Conservation (phyloP, 2,888 invertebrate genomes). For the Margaritifera margaritifera region DNA sequence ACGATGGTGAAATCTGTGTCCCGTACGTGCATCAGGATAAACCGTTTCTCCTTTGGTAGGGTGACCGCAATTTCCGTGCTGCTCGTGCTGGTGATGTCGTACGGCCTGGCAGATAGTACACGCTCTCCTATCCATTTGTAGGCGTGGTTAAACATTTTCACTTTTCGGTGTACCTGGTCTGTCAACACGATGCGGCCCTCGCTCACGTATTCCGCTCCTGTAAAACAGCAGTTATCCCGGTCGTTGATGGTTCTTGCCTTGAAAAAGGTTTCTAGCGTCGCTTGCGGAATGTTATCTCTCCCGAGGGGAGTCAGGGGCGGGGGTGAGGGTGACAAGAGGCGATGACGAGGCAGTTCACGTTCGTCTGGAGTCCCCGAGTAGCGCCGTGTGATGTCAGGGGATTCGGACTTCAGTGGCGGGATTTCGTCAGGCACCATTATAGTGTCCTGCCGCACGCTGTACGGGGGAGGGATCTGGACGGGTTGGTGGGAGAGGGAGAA, state of each 20-base stretch:
- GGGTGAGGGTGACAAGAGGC: conserved; percentile 32
- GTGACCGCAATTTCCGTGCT: conserved; percentile 40
- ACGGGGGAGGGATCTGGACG: conserved; percentile 43
- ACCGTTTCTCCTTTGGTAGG: conserved; percentile 41
- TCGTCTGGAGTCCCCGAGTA: conserved; percentile 2
- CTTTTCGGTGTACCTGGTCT: conserved; percentile 43
- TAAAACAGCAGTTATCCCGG: conserved; percentile 45
- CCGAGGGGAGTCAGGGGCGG: conserved; percentile 22
- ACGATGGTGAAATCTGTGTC: conserved; percentile 35
- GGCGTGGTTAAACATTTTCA: conserved; percentile 40
- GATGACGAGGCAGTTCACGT: conserved; percentile 15
- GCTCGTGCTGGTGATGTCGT: conserved; percentile 36
- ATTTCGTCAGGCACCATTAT: conserved; percentile 37
- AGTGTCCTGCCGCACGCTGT: conserved; percentile 42
- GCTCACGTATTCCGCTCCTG: conserved; percentile 36
- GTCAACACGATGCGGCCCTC: conserved; percentile 40
- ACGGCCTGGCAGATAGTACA: conserved; percentile 41
- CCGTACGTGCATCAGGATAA: conserved; percentile 36
- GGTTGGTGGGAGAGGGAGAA: conserved; percentile 38
- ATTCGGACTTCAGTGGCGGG: conserved; percentile 16
- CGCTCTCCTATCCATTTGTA: conserved; percentile 40
- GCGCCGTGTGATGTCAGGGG: conserved; percentile 8
- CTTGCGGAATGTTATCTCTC: conserved; percentile 26
- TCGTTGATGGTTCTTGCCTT: conserved; percentile 40
- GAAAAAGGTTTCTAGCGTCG: conserved; percentile 34